Evolutionary conservation across 2,113 vertebrate genomes (phyloP).

Genomic region (Pogona vitticeps): DNA sequence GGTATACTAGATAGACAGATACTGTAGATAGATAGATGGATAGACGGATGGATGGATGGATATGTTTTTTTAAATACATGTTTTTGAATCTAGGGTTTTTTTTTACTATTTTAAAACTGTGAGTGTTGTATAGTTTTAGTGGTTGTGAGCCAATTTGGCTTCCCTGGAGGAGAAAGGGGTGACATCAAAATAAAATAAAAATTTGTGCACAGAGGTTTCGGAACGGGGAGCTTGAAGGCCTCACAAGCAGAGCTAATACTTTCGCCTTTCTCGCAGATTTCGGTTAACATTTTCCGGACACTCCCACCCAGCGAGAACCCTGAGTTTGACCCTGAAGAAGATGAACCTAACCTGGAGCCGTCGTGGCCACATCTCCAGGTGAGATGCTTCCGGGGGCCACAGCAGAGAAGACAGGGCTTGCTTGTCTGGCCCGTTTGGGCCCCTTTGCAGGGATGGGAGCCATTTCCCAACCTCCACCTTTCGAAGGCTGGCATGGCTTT

Average conservation of each 20-base stretch:
- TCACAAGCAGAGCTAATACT: neutral
- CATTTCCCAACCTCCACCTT: no score
- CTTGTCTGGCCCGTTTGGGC: no score
- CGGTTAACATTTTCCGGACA: conserved; percentile 91
- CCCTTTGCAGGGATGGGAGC: no score
- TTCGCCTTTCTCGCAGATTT: conserved; percentile 76
- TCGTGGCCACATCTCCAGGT: conserved; percentile 95
- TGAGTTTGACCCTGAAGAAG: conserved; percentile 93
- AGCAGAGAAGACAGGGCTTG: no score
- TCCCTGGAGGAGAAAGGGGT: neutral
- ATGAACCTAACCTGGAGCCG: conserved; percentile 91
- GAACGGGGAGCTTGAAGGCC: neutral
- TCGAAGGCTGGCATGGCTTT: neutral
- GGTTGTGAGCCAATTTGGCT: neutral
- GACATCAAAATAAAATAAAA: neutral
- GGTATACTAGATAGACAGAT: no score
- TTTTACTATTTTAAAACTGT: no score
- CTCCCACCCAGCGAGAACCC: conserved; percentile 93
- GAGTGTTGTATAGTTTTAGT: no score
- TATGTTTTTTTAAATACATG: no score
- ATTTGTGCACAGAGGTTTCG: neutral
- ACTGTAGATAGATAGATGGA: no score
- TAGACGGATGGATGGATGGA: no score
- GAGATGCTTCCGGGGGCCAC: neutral
- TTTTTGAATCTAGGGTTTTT: no score